Conservation (phyloP, 2,113 vertebrate genomes). For the Bolborhynchus lineola region DNA sequence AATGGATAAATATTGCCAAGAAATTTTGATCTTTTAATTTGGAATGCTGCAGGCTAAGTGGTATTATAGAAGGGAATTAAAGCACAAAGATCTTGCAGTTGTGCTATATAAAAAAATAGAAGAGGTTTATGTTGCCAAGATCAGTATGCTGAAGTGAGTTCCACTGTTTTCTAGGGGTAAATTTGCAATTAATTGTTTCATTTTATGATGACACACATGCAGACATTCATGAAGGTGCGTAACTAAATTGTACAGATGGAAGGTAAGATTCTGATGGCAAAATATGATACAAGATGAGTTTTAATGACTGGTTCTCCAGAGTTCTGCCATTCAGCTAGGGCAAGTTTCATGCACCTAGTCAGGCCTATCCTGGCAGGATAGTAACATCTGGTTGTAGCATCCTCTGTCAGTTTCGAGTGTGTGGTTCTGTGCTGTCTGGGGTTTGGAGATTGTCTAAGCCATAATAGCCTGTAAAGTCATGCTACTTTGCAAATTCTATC, state of each 20-base stretch:
- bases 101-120: background rate
- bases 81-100: background rate
- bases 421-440: fast-evolving
- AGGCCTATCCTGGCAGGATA: background rate
- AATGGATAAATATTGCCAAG: background rate
- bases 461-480: background rate
- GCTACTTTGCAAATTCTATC: background rate
- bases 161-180: background rate
- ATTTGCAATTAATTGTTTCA: background rate
- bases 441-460: background rate
- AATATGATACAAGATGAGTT: background rate
- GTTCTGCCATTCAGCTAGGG: background rate
- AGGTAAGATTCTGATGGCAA: background rate
- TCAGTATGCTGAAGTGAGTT: background rate
- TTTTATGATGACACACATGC: background rate
- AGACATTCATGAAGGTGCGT: background rate
- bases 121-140: background rate
- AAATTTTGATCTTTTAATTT: background rate
- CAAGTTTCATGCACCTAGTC: background rate
- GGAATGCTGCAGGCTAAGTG: background rate
- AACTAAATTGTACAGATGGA: background rate
- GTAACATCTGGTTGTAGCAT: background rate
- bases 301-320: background rate
- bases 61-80: background rate
- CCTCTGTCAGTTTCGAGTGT: background rate